Conservation (phyloP, 2,888 invertebrate genomes). For the Drosophila multiciliata region DNA sequence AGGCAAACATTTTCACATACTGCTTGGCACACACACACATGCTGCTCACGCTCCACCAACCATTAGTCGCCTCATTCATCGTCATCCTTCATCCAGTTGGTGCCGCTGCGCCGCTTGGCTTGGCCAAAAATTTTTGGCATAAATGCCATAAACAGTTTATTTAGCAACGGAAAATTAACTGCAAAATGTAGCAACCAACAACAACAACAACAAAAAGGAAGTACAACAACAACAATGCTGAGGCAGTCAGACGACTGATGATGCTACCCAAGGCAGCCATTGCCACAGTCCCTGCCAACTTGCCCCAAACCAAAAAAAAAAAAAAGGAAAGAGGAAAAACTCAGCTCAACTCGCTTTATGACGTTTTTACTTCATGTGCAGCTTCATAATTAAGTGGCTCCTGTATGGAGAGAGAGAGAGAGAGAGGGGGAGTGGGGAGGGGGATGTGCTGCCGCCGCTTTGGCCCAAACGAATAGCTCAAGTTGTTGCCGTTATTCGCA, state of each 20-base stretch:
- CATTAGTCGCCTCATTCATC: constrained; percentile 50
- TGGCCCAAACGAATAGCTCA: constrained; percentile 26
- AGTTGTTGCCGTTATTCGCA: constrained; percentile 27
- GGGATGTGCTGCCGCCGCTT: neutral
- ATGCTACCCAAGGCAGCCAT: constrained; percentile 67
- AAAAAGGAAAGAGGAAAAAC: constrained; percentile 15
- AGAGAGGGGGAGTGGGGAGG: neutral
- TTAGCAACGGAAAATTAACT: constrained; percentile 83
- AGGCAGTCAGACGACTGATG: constrained; percentile 62
- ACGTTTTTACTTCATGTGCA: constrained; percentile 81
- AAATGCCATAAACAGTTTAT: constrained; percentile 83
- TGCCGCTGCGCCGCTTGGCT: constrained; percentile 28
- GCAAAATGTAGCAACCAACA: constrained; percentile 70
- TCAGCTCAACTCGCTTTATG: constrained; percentile 77
- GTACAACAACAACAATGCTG: constrained; percentile 34
- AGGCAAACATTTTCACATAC: constrained; percentile 65
- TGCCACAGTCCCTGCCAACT: constrained; percentile 17
- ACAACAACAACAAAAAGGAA: constrained; percentile 14
- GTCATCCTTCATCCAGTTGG: constrained; percentile 55
- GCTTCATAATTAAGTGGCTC: constrained; percentile 79
- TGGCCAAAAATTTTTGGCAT: constrained; percentile 79
- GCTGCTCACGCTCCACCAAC: constrained; percentile 22
- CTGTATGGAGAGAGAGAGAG: constrained; percentile 16
- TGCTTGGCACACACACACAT: constrained; percentile 14
- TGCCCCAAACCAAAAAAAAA: constrained; percentile 23